These are phyloP conservation scores for Eulacestoma nigropectus DNA, from an alignment of 2,113 vertebrate genomes.

Conservation along the genomic window DNA sequence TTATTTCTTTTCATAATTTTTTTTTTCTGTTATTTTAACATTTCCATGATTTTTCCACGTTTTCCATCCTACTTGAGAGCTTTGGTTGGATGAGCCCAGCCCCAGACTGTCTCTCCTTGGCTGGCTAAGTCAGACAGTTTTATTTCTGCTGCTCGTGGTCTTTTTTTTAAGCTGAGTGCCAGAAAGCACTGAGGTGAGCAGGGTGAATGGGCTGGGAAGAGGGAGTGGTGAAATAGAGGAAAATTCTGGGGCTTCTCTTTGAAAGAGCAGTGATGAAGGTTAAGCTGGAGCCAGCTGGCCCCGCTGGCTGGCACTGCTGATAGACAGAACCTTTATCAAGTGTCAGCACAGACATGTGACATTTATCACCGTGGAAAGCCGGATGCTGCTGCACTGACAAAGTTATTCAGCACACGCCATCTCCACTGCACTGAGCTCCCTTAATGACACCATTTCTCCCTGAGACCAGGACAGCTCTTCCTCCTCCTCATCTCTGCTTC, in stretches of 20 bases:
- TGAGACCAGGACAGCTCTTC: neutral
- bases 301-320: neutral
- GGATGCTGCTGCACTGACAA: constrained; percentile 49
- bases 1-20: neutral
- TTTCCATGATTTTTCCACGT: neutral
- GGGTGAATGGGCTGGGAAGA: neutral
- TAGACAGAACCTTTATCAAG: constrained; percentile 68
- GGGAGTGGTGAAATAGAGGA: neutral
- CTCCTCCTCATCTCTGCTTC: neutral
- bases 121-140: neutral
- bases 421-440: constrained; percentile 1
- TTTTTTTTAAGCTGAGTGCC: neutral
- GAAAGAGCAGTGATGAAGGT: neutral
- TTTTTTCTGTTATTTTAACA: neutral
- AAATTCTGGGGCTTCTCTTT: constrained; percentile 4
- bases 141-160: neutral
- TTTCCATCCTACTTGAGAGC: neutral
- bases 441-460: constrained; percentile 25
- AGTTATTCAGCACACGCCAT: constrained; percentile 48
- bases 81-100: neutral
- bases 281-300: constrained; percentile 25
- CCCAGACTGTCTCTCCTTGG: neutral
- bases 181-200: constrained; percentile 6
- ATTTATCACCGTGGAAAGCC: constrained; percentile 58
- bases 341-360: constrained; percentile 65